phyloP scores from a whole-genome alignment of 2,797 vertebrate species.

The Phoeniculus purpureus region DNA sequence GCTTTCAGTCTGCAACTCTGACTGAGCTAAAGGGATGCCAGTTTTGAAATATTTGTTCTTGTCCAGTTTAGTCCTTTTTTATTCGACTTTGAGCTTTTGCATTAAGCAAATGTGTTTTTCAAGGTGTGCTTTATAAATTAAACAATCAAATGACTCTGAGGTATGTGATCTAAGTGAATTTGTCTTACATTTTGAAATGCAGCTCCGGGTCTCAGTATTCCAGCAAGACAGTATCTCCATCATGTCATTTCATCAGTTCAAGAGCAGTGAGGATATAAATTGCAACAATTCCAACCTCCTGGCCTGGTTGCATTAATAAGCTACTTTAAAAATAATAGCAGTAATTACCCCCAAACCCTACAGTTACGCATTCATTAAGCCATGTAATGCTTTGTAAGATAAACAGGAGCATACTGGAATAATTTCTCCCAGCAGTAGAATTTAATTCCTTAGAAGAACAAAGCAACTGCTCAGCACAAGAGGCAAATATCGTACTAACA shows the following conservation, averaged over 20 bases:
- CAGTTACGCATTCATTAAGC: background rate
- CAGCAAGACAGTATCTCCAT: background rate
- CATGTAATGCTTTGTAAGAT: background rate
- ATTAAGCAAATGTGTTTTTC: background rate
- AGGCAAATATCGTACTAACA: background rate
- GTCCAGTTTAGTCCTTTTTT: background rate
- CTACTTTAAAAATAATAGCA: background rate
- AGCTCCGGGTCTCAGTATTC: background rate
- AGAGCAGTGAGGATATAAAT: background rate
- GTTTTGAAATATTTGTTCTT: background rate
- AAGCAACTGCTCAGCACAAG: background rate
- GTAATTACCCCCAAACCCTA: background rate
- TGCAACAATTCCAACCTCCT: background rate
- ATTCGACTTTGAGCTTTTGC: background rate
- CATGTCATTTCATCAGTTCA: background rate
- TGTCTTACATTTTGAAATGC: background rate
- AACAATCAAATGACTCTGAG: background rate
- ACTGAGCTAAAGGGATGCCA: background rate
- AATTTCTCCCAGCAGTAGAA: background rate
- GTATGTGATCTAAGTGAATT: background rate
- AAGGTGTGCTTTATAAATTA: slow-evolving; percentile 27
- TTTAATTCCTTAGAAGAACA: background rate
- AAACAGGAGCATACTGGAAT: background rate
- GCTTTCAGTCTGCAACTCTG: background rate
- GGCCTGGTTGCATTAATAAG: background rate